Base-by-base conservation (phyloP, 1,140 invertebrate species). In the Heterodera carotae region DNA sequence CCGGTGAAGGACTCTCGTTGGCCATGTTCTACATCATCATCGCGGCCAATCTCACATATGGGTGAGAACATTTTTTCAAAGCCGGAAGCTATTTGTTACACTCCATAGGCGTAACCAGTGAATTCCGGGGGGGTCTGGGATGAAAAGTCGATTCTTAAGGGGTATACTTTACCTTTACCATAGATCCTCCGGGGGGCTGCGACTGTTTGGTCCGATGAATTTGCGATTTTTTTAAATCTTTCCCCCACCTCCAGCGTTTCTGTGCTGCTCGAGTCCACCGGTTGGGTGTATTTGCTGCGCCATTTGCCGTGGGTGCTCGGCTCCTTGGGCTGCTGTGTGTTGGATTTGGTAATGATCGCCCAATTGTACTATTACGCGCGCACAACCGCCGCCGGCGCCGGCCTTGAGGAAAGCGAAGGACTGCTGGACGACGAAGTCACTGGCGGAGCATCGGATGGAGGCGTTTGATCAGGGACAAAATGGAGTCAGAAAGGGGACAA, bases 1-100 rank as follows among this genome's bases (percentile, higher is more conserved):
- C 84, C 7, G 83, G 83, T 59, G 85, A 85, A 29, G 85, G 84
- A 2, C 80, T 87, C 33, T 88, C 86, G 7, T 34, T 87, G 33
- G 69, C 80, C 18, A 87, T 88, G 85, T 88, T 87, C 72, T 88
- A 86, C 79, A 87, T 87, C 48, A 87, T 87, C 67, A 81, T 87
- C n/a, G 70, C 82, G 7, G 85, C 85, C 2, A 87, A 87, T 69
- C 71, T 88, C n/a, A 88, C 86, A 8, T 87, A 87, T 66, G 86
- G 77, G 60, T 76, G 29, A 29, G 56, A 2, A 59, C n/a, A 80
- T 2, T 34, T 71, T 7, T 84, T 31, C 4, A 43, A 43, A 43
- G 39, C 39, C 0, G 39, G 12, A 43, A 12, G 6, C 39, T 43
- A n/a, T n/a, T n/a, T n/a, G n/a, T n/a, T n/a, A n/a, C n/a, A n/a